Conservation (phyloP, 2,888 invertebrate genomes). For the Tiliacea citrago region DNA sequence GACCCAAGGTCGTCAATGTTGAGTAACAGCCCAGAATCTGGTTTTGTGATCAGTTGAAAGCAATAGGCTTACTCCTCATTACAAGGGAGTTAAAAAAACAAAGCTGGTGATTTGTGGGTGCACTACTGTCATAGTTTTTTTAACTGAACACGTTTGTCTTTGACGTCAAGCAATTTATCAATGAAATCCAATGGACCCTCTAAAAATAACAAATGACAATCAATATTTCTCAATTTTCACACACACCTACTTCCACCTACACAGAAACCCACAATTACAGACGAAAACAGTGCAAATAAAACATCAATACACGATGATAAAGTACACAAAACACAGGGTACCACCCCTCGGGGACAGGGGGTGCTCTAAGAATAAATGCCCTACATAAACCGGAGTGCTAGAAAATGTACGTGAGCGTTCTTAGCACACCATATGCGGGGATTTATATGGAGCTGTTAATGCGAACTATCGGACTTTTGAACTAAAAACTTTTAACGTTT, state of each 20-base stretch:
- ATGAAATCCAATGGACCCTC: neutral
- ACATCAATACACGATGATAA: conserved; percentile 81
- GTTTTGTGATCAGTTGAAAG: neutral
- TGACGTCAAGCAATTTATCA: no score
- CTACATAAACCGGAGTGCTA: conserved; percentile 90
- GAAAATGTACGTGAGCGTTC: conserved; percentile 89
- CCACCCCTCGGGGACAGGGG: conserved; percentile 76
- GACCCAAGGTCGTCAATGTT: no score
- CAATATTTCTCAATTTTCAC: conserved; percentile 30
- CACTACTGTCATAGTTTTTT: no score
- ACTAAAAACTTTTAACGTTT: no score
- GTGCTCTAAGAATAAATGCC: conserved; percentile 89
- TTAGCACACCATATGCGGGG: conserved; percentile 83
- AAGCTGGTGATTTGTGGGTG: neutral
- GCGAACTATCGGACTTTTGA: conserved; percentile 11
- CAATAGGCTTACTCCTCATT: neutral
- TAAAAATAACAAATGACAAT: conserved; percentile 10
- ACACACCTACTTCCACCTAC: conserved; percentile 1
- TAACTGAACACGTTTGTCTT: no score
- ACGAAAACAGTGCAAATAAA: conserved; percentile 71
- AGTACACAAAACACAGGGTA: conserved; percentile 81
- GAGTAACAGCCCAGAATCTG: neutral
- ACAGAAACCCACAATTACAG: conserved; percentile 50
- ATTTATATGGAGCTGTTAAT: conserved; percentile 74
- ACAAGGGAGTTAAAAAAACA: neutral